A percentile compares a stretch with the other conserved stretches of the same genome.
Conservation (phyloP, 2,113 vertebrate genomes). For the Zosterops japonicus region DNA sequence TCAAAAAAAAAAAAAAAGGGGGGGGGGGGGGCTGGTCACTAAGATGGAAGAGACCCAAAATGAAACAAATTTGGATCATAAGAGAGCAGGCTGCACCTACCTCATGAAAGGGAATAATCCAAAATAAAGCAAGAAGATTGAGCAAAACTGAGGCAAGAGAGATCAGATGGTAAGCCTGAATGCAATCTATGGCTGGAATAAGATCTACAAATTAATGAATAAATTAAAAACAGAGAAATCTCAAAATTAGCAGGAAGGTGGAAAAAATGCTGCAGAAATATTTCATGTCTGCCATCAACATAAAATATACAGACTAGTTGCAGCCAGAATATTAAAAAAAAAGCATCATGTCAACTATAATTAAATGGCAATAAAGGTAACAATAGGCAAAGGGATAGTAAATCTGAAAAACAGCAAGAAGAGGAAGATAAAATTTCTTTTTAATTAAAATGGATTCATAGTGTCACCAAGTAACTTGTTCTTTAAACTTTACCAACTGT, state of each 20-base stretch:
- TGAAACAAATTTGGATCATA: background rate
- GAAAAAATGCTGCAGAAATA: background rate
- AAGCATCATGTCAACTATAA: background rate
- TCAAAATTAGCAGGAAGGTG: background rate
- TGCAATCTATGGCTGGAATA: background rate
- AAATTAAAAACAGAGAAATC: background rate
- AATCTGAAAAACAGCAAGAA: background rate
- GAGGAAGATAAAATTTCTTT: constrained; percentile 32
- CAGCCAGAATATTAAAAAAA: background rate
- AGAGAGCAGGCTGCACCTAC: background rate
- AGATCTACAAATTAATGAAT: background rate
- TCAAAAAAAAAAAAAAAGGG: background rate
- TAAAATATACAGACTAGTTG: background rate
- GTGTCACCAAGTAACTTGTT: constrained; percentile 46
- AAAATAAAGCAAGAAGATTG: background rate
- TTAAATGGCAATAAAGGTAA: background rate
- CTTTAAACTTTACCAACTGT: constrained; percentile 48
- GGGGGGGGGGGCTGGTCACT: background rate
- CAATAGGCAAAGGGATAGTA: background rate
- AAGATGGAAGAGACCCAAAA: background rate
- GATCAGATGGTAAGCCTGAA: background rate
- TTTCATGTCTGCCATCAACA: background rate
- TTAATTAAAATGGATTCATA: constrained; percentile 69
- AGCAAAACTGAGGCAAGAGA: background rate
- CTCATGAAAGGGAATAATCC: background rate